These are phyloP conservation scores for Hemichromis elongatus DNA, from an alignment of 2,113 vertebrate species.

Conservation along the genomic window DNA sequence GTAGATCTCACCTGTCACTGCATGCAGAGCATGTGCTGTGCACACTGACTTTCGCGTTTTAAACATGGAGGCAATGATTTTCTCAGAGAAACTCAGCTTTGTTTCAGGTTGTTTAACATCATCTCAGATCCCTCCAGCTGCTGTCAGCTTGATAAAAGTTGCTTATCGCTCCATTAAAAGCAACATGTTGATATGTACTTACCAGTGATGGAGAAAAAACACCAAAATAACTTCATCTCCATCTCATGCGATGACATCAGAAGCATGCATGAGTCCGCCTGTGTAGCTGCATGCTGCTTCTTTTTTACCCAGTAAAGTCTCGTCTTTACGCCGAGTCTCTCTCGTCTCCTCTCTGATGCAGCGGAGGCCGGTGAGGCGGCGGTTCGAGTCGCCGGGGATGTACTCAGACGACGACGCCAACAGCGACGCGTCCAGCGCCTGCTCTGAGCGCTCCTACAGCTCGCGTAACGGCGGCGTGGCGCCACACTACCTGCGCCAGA, in stretches of 20 bases:
- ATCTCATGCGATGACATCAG: neutral
- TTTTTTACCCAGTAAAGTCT: neutral
- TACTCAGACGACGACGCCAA: conserved; percentile 97
- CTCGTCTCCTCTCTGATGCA: conserved; percentile 44
- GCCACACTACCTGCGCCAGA: conserved; percentile 92
- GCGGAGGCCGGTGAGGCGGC: conserved; percentile 88
- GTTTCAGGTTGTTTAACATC: neutral
- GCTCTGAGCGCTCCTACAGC: conserved; percentile 92
- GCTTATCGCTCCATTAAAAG: neutral
- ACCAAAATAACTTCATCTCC: neutral
- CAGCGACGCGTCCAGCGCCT: conserved; percentile 93
- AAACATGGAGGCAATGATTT: neutral
- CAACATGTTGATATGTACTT: neutral
- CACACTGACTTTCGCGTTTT: neutral
- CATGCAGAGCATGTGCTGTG: conserved; percentile 28
- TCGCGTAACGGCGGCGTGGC: conserved; percentile 87
- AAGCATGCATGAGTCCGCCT: neutral
- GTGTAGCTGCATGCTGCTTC: neutral
- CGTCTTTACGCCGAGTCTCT: neutral
- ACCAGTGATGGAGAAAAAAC: neutral
- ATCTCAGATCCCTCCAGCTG: neutral
- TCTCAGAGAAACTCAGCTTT: neutral
- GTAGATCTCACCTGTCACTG: neutral
- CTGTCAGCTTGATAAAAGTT: neutral
- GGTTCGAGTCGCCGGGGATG: conserved; percentile 95